phyloP scores from a whole-genome alignment of 2,113 vertebrate species.

The Casuarius casuarius region DNA sequence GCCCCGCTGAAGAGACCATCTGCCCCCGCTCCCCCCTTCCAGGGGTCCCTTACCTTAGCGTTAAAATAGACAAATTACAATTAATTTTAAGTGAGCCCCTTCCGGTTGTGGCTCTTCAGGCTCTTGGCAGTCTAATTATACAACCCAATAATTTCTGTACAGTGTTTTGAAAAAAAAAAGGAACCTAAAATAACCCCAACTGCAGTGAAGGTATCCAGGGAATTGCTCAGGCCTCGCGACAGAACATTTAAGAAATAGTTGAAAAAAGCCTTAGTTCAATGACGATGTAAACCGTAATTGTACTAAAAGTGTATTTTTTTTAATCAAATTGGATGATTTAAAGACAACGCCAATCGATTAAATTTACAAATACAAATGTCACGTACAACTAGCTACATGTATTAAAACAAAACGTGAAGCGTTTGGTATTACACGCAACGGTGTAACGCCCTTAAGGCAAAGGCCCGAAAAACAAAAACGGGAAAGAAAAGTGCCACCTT shows the following conservation, averaged over 20 bases:
- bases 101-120: not conserved
- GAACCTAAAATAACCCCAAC: not conserved
- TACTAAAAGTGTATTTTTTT: too few species aligned
- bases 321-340: not conserved
- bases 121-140: not conserved
- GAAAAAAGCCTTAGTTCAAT: not conserved
- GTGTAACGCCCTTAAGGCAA: not conserved
- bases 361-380: not conserved
- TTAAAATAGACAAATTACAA: not conserved
- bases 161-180: not conserved
- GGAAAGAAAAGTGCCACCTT: not conserved
- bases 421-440: not conserved
- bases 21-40: not conserved
- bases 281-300: not conserved
- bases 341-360: not conserved
- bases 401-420: not conserved
- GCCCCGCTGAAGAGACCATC: fast-evolving
- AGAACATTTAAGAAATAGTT: not conserved
- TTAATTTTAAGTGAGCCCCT: not conserved
- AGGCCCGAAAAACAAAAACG: not conserved
- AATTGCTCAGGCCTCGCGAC: fast-evolving
- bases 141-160: not conserved
- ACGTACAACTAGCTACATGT: fast-evolving
- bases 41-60: not conserved
- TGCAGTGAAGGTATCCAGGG: fast-evolving